Evolutionary conservation across 1,140 invertebrate genomes (phyloP), one percentile per base, ranked within the genome.

Genomic region (Lasioglossum baleicum): DNA sequence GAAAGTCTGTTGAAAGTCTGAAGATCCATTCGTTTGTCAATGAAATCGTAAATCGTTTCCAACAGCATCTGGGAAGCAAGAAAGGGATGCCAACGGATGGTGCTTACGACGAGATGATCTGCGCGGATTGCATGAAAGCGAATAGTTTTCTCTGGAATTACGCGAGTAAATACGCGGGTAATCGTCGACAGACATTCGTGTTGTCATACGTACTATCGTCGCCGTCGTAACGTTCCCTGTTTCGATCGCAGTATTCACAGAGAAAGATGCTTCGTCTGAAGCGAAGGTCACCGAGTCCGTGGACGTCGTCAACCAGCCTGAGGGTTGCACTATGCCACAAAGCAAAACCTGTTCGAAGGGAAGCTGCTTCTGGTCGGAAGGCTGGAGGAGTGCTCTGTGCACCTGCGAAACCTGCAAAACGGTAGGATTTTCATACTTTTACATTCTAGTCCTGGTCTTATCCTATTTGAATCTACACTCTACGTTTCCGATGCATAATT

Each of bases 61-160:
- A 85, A 83, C 90, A 97, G 92, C 97, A 98, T 93, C 94, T 98
- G 81, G 94, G 95, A 76, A 92, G 94, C 17, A 91, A 92, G 75
- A 91, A 95, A 7, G 95, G 94, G 60, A 87, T 90, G 48, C 92
- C 94, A 20, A 94, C 94, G 86, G 92, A 94, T 17, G 94, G 95
- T 81, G 92, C 95, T 35, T 97, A 96, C 91, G 94, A 94, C 81
- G 97, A 98, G 94, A 96, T 98, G 95, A 95, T 96, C 70, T 97
- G 96, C 86, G 94, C 94, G 69, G 81, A 69, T 15, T 97, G 96
- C 85, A 97, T 98, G 95, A 94, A 94, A 11, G 94, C 95, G 68
- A 95, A 96, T 93, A 91, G 94, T 15, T 98, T 98, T 90, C 92
- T 98, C 0, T 95, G 95, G 93, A 93, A 95, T 85, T 98, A 98